Base-by-base conservation (phyloP, 2,888 invertebrate genomes). In the Troides helena region DNA sequence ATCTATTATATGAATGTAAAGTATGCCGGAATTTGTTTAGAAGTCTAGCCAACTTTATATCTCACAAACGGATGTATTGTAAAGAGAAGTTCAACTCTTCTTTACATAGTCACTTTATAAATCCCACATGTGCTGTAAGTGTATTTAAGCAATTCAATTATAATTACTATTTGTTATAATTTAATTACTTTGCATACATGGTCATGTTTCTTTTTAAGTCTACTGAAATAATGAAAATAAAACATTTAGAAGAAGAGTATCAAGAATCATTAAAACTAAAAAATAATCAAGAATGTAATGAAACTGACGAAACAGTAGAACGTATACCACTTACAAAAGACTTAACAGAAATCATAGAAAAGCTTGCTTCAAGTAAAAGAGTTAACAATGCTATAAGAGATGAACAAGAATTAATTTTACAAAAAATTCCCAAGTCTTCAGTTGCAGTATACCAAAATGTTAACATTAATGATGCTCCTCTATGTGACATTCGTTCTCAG, bases 11-110 rank as follows among this genome's bases (percentile, higher is more conserved):
- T 87, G 98, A 98, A 87, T 98, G 98, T 87, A 96, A 96, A 85
- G 94, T 96, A 25, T 98, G 98, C 82, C 94, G 96, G 53, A 97
- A 96, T 80, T 93, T 98, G 80, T 98, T 97, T 84, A 94, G 98
- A 76, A 97, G 97, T 83, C 90, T 98, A 74, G 95, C 96, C 21
- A 98, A 98, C 89, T 97, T 98, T 81, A 94, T 98, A 76, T 95
- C 97, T 53, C 98, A 98, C 85, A 98, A 98, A 88, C 94, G 98
- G 71, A 94, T 95, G 57, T 98, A 96, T 84, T 98, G 98, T 81
- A 93, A 87, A 75, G 93, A 94, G 69, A 93, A 92, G 73, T 95
- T 93, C 77, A 91, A 90, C 77, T 80, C 89, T 63, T 84, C 86
- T 4, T 72, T 87, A 68, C 90, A 92, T 80, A 89, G 89, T 60